phyloP scores from a whole-genome alignment of 1,140 invertebrate genomes.

The honey bee (Apis mellifera) region DNA sequence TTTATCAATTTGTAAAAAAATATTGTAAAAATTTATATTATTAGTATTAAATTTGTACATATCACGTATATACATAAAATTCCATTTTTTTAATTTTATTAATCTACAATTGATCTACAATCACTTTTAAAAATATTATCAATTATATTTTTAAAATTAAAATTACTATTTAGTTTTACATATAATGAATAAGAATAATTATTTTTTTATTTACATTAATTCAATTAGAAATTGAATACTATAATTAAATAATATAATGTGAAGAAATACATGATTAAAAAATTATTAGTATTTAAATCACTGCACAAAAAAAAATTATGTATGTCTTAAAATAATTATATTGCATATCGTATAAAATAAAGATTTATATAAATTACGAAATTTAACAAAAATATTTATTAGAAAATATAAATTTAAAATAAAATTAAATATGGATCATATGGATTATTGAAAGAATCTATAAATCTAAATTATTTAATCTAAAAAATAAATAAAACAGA shows the following conservation, averaged over 20 bases:
- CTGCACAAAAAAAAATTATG: constrained; percentile 26
- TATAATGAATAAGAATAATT: neutral
- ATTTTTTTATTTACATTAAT: constrained; percentile 14
- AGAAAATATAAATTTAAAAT: neutral
- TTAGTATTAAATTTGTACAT: no score
- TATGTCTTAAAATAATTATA: neutral
- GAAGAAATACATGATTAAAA: constrained; percentile 16
- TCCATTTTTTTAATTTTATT: constrained; percentile 31
- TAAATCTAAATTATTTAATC: neutral
- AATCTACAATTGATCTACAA: constrained; percentile 21
- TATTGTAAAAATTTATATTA: constrained; percentile 18
- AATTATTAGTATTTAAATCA: neutral
- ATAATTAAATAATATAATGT: neutral
- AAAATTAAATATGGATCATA: neutral
- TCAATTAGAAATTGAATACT: neutral
- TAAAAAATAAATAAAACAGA: neutral
- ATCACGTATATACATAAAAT: constrained; percentile 5
- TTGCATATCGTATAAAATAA: constrained; percentile 23
- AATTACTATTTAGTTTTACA: neutral
- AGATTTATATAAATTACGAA: constrained; percentile 9
- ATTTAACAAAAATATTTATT: constrained; percentile 17
- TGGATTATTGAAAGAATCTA: neutral
- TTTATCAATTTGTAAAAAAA: constrained; percentile 28
- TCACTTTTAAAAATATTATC: neutral
- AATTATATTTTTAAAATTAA: constrained; percentile 1